These are phyloP conservation scores for Aethes cnicana DNA, from an alignment of 2,888 invertebrate species.

Conservation along the genomic window DNA sequence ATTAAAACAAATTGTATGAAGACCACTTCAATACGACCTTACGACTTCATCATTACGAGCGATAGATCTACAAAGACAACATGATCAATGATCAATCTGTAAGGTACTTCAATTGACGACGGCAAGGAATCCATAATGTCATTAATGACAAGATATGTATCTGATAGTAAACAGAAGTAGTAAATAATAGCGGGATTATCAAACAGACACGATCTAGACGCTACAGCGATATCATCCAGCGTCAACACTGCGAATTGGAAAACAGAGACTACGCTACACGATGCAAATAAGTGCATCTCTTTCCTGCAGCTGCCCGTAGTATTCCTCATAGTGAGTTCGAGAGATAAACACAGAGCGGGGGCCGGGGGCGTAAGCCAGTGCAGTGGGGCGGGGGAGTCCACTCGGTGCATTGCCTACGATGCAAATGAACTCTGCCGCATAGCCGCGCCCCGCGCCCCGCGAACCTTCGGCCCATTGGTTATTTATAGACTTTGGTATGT, in stretches of 20 bases:
- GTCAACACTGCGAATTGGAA: slow-evolving; percentile 12
- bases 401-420: slow-evolving; percentile 34
- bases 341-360: slow-evolving; percentile 25
- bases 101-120: too few relatives aligned
- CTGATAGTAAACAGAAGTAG: slow-evolving; percentile 19
- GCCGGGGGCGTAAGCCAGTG: slow-evolving; percentile 18
- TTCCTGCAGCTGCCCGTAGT: slow-evolving; percentile 25
- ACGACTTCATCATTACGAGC: too few relatives aligned
- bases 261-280: slow-evolving; percentile 8
- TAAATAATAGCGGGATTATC: slow-evolving; percentile 19
- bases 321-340: slow-evolving; percentile 17
- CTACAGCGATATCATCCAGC: slow-evolving; percentile 18
- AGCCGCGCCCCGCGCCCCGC: slow-evolving; percentile 45
- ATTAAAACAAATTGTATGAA: too few relatives aligned
- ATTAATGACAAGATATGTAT: slow-evolving; percentile 17
- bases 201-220: slow-evolving; percentile 29
- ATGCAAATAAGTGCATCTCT: slow-evolving; percentile 22
- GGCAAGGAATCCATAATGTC: background rate
- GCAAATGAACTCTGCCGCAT: slow-evolving; percentile 65
- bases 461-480: slow-evolving; percentile 54
- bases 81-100: too few relatives aligned
- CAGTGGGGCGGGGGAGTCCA: slow-evolving; percentile 22
- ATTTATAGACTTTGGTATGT: slow-evolving; percentile 72
- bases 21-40: too few relatives aligned
- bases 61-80: too few relatives aligned